Evolutionary conservation across 1,140 invertebrate genomes (phyloP), one percentile per base, ranked within the genome.

Genomic region (Drosophila cardini): DNA sequence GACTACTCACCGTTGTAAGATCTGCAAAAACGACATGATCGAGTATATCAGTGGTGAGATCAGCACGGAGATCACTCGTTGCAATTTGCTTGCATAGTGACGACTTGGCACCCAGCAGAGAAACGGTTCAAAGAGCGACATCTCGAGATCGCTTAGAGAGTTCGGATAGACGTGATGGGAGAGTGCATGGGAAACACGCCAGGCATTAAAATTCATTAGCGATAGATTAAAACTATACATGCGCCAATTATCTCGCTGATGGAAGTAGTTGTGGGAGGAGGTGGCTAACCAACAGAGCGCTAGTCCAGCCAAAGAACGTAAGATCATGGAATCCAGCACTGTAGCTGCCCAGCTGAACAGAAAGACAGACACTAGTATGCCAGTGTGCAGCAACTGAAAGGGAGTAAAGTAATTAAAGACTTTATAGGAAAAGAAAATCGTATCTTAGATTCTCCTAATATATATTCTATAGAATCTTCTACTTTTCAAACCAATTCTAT

Each of bases 131-230:
- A 95, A 91, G 0, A 92, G 76, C 18, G 95, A 95, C 6, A 97
- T 93, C 92, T 97, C 96, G 42, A 95, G 93, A 92, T 97, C 97
- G 91, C 95, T 94, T 5, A 96, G 82, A 0, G 96, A 97, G 76
- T 97, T 97, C 0, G 96, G 93, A 82, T 95, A 97, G 3, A 96
- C 87, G 89, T 97, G 97, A 91, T 97, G 96, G 18, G 96, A 97
- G 10, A 97, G 84, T 0, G 93, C 95, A 80, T 97, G 96, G 0
- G 94, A 95, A 42, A 97, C 94, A 63, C 96, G 93, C 94, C 96
- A 97, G 71, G 95, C 94, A 46, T 94, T 94, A 83, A 82, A 94
- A 93, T 89, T 92, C 90, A 96, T 90, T 11, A 95, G 82, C 6
- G 93, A 92, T 0, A 98, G 90, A 85, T 97, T 95, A 55, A 96